Conservation (phyloP, 2,113 vertebrate genomes). For the Tapirus terrestris region DNA sequence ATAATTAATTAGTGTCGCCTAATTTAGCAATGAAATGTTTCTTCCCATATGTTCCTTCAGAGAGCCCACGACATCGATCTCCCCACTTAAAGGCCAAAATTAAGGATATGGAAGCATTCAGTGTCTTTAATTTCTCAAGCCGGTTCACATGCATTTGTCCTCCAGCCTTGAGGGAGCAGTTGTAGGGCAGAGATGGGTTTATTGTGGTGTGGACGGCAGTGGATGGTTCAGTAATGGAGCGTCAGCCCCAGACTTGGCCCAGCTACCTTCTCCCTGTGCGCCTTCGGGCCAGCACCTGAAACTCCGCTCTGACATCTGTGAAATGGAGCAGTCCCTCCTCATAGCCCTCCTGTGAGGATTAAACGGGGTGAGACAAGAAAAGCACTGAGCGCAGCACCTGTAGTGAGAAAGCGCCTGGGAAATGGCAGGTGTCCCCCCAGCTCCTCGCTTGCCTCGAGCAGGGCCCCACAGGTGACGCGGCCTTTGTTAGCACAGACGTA, state of each 20-base stretch:
- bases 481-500: background rate
- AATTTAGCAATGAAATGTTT: background rate
- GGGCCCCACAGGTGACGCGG: rapidly evolving
- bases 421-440: background rate
- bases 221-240: background rate
- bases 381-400: background rate
- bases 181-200: background rate
- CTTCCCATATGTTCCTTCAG: background rate
- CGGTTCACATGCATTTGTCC: background rate
- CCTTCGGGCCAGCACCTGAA: background rate
- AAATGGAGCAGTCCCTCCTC: background rate
- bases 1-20: background rate
- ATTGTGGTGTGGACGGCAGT: background rate
- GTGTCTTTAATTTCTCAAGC: background rate
- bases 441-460: background rate
- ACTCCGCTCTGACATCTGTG: background rate
- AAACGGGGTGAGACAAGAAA: background rate
- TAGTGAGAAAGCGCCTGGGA: too few species aligned
- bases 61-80: background rate
- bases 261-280: background rate
- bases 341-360: background rate
- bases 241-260: background rate
- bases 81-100: background rate
- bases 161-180: background rate
- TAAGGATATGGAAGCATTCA: background rate